Evolutionary conservation across 2,888 invertebrate genomes (phyloP).

Genomic region (Sthenelais limicola): DNA sequence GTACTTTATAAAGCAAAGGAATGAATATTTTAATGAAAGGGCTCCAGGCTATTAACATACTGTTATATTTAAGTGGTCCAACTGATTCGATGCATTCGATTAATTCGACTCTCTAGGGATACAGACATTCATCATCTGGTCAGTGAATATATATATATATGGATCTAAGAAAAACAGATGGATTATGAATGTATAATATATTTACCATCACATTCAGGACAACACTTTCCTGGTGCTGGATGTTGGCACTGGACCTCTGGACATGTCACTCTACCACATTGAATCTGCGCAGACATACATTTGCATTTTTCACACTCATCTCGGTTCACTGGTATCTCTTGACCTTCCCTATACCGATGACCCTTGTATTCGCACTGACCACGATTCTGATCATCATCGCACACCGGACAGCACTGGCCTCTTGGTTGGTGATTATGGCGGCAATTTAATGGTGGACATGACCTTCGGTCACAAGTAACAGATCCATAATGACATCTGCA

Average conservation of each 20-base stretch:
- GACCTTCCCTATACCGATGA: constrained; percentile 51
- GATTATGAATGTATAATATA: neutral
- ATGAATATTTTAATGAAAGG: no score
- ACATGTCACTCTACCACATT: neutral
- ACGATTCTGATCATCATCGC: constrained; percentile 48
- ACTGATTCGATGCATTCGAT: neutral
- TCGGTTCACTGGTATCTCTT: neutral
- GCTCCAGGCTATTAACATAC: no score
- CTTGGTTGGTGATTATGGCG: neutral
- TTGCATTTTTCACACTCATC: constrained; percentile 27
- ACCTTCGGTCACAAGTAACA: constrained; percentile 13
- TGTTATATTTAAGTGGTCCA: neutral
- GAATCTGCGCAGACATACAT: neutral
- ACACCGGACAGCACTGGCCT: constrained; percentile 65
- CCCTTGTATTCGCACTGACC: constrained; percentile 61
- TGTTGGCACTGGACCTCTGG: constrained; percentile 25
- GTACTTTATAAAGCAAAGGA: no score
- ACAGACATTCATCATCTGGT: no score
- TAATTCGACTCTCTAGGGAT: neutral
- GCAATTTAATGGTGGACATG: constrained; percentile 26
- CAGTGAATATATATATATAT: no score
- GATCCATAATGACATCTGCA: constrained; percentile 55
- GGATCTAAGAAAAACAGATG: no score
- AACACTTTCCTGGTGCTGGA: constrained; percentile 28
- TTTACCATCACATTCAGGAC: constrained; percentile 26